Evolutionary conservation across 2,888 invertebrate genomes (phyloP).

Genomic region (Drosophila nr. perissopoda): DNA sequence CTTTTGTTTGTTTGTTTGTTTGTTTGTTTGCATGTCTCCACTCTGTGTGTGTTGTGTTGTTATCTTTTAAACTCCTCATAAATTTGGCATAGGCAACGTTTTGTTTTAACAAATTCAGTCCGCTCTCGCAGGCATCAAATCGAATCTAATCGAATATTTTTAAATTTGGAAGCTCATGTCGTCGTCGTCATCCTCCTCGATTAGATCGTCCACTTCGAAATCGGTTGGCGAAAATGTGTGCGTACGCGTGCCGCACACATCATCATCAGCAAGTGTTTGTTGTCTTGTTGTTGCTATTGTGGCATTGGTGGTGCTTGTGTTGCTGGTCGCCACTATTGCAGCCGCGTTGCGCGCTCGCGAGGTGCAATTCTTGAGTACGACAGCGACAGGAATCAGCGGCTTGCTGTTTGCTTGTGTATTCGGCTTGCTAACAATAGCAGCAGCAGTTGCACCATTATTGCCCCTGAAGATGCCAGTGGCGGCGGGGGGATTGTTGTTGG

Average conservation of each 20-base stretch:
- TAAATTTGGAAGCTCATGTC: constrained; percentile 41
- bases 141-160: constrained; percentile 8
- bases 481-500: not conserved
- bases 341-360: constrained; percentile 26
- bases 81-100: constrained; percentile 69
- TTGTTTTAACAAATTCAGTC: constrained; percentile 50
- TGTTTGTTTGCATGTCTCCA: not conserved
- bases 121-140: constrained; percentile 2
- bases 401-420: constrained; percentile 9
- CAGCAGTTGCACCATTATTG: not conserved
- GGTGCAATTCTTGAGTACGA: constrained; percentile 44
- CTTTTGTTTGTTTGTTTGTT: constrained; percentile 5
- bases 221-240: constrained; percentile 55
- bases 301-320: constrained; percentile 20
- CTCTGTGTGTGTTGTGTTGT: constrained; percentile 15
- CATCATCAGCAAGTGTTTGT: not conserved
- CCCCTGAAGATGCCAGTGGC: not conserved
- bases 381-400: constrained; percentile 25
- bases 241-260: constrained; percentile 4
- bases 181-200: constrained; percentile 77
- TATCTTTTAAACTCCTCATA: constrained; percentile 11
- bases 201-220: constrained; percentile 79
- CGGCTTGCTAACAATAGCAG: not conserved
- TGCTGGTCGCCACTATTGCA: not conserved
- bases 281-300: not conserved